Evolutionary conservation across 2,797 vertebrate genomes (phyloP).

Genomic region (Echeneis naucrates): DNA sequence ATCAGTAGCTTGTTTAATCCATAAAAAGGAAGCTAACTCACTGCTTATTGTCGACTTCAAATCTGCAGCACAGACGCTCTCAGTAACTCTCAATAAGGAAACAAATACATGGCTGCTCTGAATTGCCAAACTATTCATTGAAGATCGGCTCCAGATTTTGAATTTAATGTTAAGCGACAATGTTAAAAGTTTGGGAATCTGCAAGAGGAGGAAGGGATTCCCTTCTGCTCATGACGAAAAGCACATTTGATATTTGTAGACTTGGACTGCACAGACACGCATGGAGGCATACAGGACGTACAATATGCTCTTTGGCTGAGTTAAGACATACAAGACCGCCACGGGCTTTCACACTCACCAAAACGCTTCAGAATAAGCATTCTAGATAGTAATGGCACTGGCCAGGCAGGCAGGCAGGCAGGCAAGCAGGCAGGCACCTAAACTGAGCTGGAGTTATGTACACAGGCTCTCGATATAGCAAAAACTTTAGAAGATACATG

Average conservation of each 20-base stretch:
- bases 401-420: constrained; percentile 43
- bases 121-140: constrained; percentile 17
- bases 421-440: constrained; percentile 64
- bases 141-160: constrained; percentile 20
- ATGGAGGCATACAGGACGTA: constrained; percentile 44
- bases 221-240: constrained; percentile 36
- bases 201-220: constrained; percentile 29
- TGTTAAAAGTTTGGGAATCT: constrained; percentile 27
- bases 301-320: constrained; percentile 78
- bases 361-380: constrained; percentile 47
- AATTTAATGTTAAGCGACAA: constrained; percentile 20
- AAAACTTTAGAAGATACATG: constrained; percentile 24
- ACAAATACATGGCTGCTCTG: not conserved
- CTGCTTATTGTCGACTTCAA: not conserved
- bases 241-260: constrained; percentile 26
- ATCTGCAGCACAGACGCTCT: not conserved
- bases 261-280: constrained; percentile 47
- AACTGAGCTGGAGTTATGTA: constrained; percentile 51
- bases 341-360: constrained; percentile 35
- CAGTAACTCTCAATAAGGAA: not conserved
- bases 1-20: constrained; percentile 3
- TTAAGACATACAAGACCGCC: constrained; percentile 58
- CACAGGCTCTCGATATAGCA: constrained; percentile 32
- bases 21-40: constrained; percentile 7
- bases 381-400: constrained; percentile 60